Percentiles rank a stretch among this genome's conserved stretches.
These are phyloP conservation scores for Scelioninae gen. 1 DNA, from an alignment of 2,888 invertebrate genomes.

Conservation along the genomic window DNA sequence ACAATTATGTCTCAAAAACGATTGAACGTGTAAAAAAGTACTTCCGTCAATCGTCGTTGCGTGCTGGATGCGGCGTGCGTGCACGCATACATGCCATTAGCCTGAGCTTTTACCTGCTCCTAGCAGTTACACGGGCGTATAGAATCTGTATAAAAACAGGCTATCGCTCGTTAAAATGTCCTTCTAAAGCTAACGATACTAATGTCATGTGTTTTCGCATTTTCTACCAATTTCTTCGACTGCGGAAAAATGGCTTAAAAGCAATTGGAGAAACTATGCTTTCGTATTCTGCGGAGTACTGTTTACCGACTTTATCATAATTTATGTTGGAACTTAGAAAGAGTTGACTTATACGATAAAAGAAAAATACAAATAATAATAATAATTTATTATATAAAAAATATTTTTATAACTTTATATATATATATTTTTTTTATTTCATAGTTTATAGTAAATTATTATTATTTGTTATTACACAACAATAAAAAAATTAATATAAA, in stretches of 20 bases:
- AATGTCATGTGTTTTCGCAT: slow-evolving; percentile 16
- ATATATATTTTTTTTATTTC: too few relatives aligned
- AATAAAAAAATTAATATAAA: too few relatives aligned
- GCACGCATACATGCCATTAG: slow-evolving; percentile 50
- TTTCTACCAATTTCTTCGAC: slow-evolving; percentile 33
- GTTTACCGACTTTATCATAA: not conserved
- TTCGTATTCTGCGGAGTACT: not conserved
- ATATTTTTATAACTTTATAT: too few relatives aligned
- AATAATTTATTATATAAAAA: not conserved
- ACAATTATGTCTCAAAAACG: slow-evolving; percentile 28
- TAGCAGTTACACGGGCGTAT: slow-evolving; percentile 28
- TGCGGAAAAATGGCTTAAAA: slow-evolving; percentile 5
- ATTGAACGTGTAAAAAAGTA: slow-evolving; percentile 16
- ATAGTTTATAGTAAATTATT: too few relatives aligned
- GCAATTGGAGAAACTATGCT: not conserved
- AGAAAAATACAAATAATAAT: not conserved
- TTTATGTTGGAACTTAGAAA: too few relatives aligned
- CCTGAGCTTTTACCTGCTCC: slow-evolving; percentile 46
- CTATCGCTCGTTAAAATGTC: slow-evolving; percentile 57
- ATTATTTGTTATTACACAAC: too few relatives aligned
- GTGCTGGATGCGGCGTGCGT: slow-evolving; percentile 24
- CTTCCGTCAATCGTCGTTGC: slow-evolving; percentile 26
- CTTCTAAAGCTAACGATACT: slow-evolving; percentile 31
- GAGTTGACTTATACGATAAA: too few relatives aligned
- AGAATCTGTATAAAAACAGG: slow-evolving; percentile 39